These are phyloP conservation scores for Morpho helenor DNA, from an alignment of 2,888 invertebrate species.

Conservation along the genomic window DNA sequence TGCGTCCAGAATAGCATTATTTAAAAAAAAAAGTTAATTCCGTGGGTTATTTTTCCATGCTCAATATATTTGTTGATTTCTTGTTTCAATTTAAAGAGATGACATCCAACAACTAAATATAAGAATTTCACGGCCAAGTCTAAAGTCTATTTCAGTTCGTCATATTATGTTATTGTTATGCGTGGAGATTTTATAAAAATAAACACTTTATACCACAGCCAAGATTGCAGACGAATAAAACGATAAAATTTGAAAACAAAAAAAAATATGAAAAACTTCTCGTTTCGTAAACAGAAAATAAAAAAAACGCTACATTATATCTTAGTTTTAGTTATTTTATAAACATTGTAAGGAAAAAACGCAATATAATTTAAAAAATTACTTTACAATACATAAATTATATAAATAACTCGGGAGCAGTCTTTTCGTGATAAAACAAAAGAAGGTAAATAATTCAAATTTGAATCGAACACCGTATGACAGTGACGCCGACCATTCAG, in stretches of 20 bases:
- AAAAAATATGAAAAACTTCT: too few species aligned
- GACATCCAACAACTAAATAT: constrained; percentile 1
- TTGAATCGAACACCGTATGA: constrained; percentile 12
- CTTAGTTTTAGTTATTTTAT: too few species aligned
- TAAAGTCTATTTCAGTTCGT: not conserved
- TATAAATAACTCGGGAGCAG: too few species aligned
- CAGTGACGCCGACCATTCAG: constrained; percentile 15
- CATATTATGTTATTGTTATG: constrained; percentile 7
- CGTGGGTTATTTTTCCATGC: not conserved
- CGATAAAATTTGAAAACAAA: too few species aligned
- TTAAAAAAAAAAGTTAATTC: not conserved
- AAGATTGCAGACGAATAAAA: not conserved
- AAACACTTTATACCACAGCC: constrained; percentile 7
- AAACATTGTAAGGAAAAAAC: not conserved
- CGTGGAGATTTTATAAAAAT: constrained; percentile 2
- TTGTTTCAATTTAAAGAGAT: not conserved
- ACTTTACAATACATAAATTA: too few species aligned
- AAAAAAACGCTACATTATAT: too few species aligned
- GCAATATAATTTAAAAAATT: not conserved
- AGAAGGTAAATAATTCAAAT: constrained; percentile 6
- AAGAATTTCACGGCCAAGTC: constrained; percentile 10
- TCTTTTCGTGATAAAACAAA: not conserved
- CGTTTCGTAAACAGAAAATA: too few species aligned
- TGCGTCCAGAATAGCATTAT: too few species aligned
- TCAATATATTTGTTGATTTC: not conserved